phyloP scores from a whole-genome alignment of 2,113 vertebrate genomes.

The Alligator mississippiensis region DNA sequence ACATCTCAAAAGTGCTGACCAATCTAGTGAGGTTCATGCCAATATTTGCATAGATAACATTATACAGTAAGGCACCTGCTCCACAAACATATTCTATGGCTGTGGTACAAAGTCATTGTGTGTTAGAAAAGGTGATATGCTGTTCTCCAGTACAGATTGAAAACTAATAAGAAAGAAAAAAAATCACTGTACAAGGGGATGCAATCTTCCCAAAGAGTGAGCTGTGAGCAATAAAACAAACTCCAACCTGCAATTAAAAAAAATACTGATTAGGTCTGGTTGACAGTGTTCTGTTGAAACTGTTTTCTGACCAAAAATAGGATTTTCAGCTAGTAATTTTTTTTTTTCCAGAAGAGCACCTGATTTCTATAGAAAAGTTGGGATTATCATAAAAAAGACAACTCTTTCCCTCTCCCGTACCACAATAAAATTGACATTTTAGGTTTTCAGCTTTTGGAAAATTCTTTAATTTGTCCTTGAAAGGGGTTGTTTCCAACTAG shows the following conservation, averaged over 20 bases:
- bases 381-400: constrained; percentile 11
- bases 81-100: not conserved
- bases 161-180: not conserved
- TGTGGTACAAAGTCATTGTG: rapidly evolving
- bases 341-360: not conserved
- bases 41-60: not conserved
- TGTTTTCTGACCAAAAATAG: not conserved
- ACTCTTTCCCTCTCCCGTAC: too few relatives aligned
- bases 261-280: not conserved
- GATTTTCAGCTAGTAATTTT: not conserved
- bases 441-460: not conserved
- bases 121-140: not conserved
- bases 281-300: not conserved
- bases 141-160: not conserved
- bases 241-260: not conserved
- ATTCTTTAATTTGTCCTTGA: not conserved
- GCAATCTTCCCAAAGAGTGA: not conserved
- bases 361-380: constrained; percentile 18
- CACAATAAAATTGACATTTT: too few relatives aligned
- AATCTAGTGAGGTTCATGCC: constrained; percentile 14
- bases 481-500: constrained; percentile 12
- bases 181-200: rapidly evolving
- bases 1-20: not conserved
- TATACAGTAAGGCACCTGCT: not conserved
- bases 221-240: not conserved